Evolutionary conservation across 2,797 vertebrate genomes (phyloP), one percentile per base, ranked within the genome.

Genomic region (Centropyge bicolor): DNA sequence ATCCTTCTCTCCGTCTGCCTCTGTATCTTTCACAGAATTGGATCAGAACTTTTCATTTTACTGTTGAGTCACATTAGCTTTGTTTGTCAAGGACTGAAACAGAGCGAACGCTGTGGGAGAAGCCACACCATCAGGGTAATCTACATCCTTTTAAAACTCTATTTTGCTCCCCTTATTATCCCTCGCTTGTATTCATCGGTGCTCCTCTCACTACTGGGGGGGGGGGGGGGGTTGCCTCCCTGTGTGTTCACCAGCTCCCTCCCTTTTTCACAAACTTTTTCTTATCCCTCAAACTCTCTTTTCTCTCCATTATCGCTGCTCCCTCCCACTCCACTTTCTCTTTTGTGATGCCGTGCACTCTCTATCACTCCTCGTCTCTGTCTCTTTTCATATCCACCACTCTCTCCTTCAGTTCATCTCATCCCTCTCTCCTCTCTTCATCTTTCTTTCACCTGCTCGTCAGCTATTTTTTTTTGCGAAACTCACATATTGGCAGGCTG

Each of bases 301-400:
- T 80, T 61, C 61, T 41, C 19, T 22, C 24, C 19, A 27, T 49
- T 27, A 62, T 70, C 54, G 20, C 65, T 85, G 84, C 74, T 56
- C 43, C 67, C 61, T 52, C 62, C 69, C 36, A 49, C 74, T 82
- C 40, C 67, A 27, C n/a, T 79, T 43, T 54, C 55, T 80, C 49
- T 68, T 56, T 75, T 76, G 59, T 46, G 46, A 76, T 83, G 75
- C 57, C 49, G 43, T 67, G 69, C 55, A 62, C 65, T 73, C 78
- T 60, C 36, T 69, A 41, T 82, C 52, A 43, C 74, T 85, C 63
- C 74, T 84, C 78, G 76, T 6, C 69, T 77, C 51, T 73, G 78
- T 86, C 81, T 83, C 70, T 81, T 81, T 78, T 74, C 76, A 86
- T 83, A 81, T 80, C 67, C 63, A 59, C 83, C 80, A 67, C 56